A percentile compares a stretch with the other conserved stretches of the same genome.
Evolutionary conservation across 2,113 vertebrate genomes (phyloP).

Genomic region (Oreochromis spilurus): DNA sequence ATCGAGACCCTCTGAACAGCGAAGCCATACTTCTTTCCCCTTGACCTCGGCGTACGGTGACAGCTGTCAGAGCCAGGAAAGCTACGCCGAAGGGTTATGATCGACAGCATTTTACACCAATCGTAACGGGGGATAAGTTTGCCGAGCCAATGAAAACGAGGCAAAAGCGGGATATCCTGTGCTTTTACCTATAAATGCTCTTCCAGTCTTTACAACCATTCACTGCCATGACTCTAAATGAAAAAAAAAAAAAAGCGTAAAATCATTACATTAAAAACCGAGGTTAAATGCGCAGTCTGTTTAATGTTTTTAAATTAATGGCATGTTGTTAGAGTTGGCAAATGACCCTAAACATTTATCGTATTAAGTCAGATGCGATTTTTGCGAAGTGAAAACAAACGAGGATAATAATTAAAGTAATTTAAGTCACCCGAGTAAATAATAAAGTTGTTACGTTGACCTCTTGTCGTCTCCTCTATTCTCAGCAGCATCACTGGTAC

Average conservation of each 20-base stretch:
- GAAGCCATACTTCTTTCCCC: slow-evolving; percentile 72
- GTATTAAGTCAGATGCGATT: not conserved
- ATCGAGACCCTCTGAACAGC: slow-evolving; percentile 67
- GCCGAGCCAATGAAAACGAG: slow-evolving; percentile 35
- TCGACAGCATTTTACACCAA: slow-evolving; percentile 31
- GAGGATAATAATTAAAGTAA: not conserved
- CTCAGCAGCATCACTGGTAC: slow-evolving; percentile 28
- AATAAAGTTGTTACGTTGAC: not conserved
- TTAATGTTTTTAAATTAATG: not conserved
- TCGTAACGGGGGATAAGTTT: not conserved
- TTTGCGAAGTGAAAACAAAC: not conserved
- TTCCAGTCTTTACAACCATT: not conserved
- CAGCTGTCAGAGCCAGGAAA: slow-evolving; percentile 55
- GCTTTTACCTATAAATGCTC: not conserved
- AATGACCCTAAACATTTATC: not conserved
- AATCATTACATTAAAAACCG: not conserved
- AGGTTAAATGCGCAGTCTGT: not conserved
- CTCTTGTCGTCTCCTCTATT: not conserved
- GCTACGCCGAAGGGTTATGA: slow-evolving; percentile 2
- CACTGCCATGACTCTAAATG: not conserved
- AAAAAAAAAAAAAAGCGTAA: not conserved
- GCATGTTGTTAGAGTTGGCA: not conserved
- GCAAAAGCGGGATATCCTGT: slow-evolving; percentile 52
- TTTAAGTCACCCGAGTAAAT: not conserved
- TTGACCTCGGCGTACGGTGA: slow-evolving; percentile 58